Base-by-base conservation (phyloP, 2,113 vertebrate species). In the Larimichthys crocea region DNA sequence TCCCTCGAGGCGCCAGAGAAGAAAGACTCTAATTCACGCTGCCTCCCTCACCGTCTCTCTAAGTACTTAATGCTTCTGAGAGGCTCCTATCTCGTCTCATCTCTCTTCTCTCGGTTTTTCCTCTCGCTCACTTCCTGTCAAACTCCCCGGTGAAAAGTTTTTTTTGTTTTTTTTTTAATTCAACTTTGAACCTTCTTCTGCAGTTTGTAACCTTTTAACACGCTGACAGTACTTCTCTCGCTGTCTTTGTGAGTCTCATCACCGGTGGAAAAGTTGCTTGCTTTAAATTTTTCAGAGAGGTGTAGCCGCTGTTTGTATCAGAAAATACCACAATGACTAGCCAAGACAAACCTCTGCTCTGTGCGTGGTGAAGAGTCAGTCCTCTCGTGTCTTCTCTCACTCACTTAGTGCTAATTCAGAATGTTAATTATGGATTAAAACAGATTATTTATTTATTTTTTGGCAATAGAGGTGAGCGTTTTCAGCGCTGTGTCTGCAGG, bases 1-100 rank as follows among this genome's bases (percentile, higher is more conserved):
- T 87, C 88, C 86, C 89, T 69, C 10, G 69, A 85, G 92, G 89
- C 76, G 3, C 83, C 70, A 71, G 55, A 70, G 80, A 88, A 89
- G 77, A 86, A 90, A 83, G 73, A 57, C 62, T 74, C 68, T 73
- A 67, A 87, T 89, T 86, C 76, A 79, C 72, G 40, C 62, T 29
- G 70, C 67, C 74, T 89, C 79, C 55, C 86, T 84, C 60, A 3
- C 85, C 24, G 61, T 79, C 76, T 82, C 80, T 83, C 59, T 77
- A 64, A 89, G 85, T 83, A 69, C 14, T 72, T 82, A 80, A 88
- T 77, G 82, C 79, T 79, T 87, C 42, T 76, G 42, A 84, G 85
- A 79, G 57, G 67, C 76, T 82, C 57, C 67, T 69, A 52, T 86
- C 78, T 86, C 22, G 3, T 74, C 66, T 86, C 63, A 82, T 84